These are phyloP conservation scores for Syngnathus floridae DNA, from an alignment of 2,113 vertebrate genomes.

Conservation along the genomic window DNA sequence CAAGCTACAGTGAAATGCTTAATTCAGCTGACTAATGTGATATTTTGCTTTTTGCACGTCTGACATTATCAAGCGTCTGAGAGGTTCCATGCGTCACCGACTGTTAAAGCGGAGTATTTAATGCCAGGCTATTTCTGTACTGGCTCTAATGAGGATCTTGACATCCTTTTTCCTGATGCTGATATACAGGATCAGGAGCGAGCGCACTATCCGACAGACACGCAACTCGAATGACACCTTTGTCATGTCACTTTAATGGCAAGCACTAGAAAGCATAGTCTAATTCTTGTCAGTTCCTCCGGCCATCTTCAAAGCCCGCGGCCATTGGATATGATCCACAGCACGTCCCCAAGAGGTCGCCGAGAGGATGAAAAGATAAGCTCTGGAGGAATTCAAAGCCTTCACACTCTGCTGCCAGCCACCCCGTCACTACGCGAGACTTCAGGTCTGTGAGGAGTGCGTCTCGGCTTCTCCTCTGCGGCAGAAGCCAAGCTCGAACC, in stretches of 20 bases:
- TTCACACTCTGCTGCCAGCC: slow-evolving; percentile 29
- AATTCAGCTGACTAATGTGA: slow-evolving; percentile 4
- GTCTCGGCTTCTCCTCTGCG: slow-evolving; percentile 21
- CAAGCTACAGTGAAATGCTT: not conserved
- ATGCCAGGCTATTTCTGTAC: slow-evolving; percentile 49
- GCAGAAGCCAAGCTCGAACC: slow-evolving; percentile 5
- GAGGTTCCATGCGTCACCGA: slow-evolving; percentile 18
- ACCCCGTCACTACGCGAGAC: slow-evolving; percentile 22
- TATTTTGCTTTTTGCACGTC: not conserved
- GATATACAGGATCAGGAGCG: slow-evolving; percentile 25
- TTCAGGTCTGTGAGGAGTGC: slow-evolving; percentile 29
- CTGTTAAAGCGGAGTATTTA: slow-evolving; percentile 25
- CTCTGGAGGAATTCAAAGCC: slow-evolving; percentile 48
- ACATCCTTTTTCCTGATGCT: slow-evolving; percentile 35
- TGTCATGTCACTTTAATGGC: slow-evolving; percentile 22
- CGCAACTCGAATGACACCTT: slow-evolving; percentile 9
- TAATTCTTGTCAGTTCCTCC: slow-evolving; percentile 40
- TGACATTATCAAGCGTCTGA: slow-evolving; percentile 18
- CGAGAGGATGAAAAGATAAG: slow-evolving; percentile 56
- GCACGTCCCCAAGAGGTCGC: slow-evolving; percentile 42
- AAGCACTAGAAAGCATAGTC: slow-evolving; percentile 21
- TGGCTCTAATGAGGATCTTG: slow-evolving; percentile 41
- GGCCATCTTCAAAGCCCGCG: slow-evolving; percentile 38
- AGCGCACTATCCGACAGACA: slow-evolving; percentile 12
- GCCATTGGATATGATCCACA: slow-evolving; percentile 38